Evolutionary conservation across 2,113 vertebrate species (phyloP), one percentile per base, ranked within the genome.

Genomic region (Neogobius melanostomus): DNA sequence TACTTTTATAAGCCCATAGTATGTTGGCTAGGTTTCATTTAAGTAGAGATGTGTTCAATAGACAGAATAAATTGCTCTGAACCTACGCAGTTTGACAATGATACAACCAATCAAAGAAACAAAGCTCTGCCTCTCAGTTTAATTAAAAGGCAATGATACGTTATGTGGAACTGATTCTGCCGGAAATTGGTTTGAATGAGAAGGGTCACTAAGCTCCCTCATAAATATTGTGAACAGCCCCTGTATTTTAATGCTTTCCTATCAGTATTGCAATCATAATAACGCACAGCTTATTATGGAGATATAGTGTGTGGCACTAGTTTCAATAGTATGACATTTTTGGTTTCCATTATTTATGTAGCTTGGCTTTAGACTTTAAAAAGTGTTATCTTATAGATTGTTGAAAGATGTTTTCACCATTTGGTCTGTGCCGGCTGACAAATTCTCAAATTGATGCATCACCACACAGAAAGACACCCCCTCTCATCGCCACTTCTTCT

Each of bases 381-480:
- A 54, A 42, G 66, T 79, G 67, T 60, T 7, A 43, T 42, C 7
- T 15, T 43, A 42, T 43, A 53, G 15, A 50, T 10, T 61, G 15
- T 44, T 60, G 43, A 3, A 60, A 43, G 57, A 60, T 60, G 57
- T 61, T 60, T 60, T 60, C 11, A 60, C 57, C 12, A 60, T 60
- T 61, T 61, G 59, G 14, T n/a, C 42, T n/a, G 43, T 61, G 59
- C 14, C 2, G 59, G 67, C 76, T 66, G 70, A 69, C 28, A 74
- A 77, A 80, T 46, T 75, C 71, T 77, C 42, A 82, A 85, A 83
- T 70, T 81, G 76, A 67, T 53, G 68, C 79, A 78, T 71, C 69
- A 82, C 67, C 57, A 82, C 75, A 68, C 79, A 79, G 64, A 77
- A 63, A 74, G 69, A 72, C 69, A 60, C 74, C 65, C 53, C 62